These are phyloP conservation scores for Mastomys coucha DNA, from an alignment of 2,113 vertebrate genomes.

Conservation along the genomic window DNA sequence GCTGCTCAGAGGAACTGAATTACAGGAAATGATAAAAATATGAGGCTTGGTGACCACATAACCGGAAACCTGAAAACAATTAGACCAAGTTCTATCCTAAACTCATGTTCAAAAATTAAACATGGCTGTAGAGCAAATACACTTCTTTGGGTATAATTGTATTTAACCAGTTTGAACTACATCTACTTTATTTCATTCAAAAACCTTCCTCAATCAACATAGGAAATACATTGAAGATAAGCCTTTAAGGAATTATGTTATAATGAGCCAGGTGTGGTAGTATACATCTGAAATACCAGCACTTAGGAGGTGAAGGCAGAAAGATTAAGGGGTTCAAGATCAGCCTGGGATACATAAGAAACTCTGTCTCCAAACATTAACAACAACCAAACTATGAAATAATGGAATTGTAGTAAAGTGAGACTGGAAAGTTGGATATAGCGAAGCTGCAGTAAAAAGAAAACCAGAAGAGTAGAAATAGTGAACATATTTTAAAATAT, in stretches of 20 bases:
- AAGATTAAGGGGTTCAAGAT: neutral
- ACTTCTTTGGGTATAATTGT: neutral
- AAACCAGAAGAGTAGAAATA: neutral
- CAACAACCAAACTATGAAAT: neutral
- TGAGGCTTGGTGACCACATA: neutral
- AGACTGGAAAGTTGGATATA: neutral
- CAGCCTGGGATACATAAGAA: neutral
- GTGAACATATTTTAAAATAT: neutral
- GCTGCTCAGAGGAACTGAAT: neutral
- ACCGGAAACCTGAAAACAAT: neutral
- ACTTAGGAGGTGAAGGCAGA: neutral
- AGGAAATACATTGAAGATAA: neutral
- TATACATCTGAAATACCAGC: neutral
- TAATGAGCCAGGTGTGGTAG: neutral
- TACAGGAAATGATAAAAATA: neutral
- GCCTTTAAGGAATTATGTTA: neutral
- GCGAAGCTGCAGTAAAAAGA: neutral
- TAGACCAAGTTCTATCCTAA: neutral
- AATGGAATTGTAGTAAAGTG: neutral
- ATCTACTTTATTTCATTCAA: neutral
- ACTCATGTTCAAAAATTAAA: neutral
- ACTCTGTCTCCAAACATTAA: neutral
- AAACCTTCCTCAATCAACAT: neutral
- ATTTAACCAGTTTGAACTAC: neutral
- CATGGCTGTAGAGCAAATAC: neutral